Evolutionary conservation across 2,797 vertebrate species (phyloP).

Genomic region (Caiman crocodilus): DNA sequence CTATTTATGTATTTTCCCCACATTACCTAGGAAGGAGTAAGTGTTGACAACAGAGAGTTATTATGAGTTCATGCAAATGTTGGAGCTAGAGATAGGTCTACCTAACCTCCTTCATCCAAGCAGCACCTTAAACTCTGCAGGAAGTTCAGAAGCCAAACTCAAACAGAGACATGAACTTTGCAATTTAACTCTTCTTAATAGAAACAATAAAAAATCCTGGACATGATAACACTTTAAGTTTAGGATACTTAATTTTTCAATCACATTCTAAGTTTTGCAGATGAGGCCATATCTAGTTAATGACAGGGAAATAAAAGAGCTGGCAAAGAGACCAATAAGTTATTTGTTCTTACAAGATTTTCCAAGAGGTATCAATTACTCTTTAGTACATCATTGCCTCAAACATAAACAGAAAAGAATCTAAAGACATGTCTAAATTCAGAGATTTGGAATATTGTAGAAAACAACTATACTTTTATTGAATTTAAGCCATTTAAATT

Average conservation of each 20-base stretch:
- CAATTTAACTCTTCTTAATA: background rate
- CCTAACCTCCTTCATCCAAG: background rate
- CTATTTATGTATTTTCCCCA: background rate
- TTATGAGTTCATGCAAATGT: conserved; percentile 1
- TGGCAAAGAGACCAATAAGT: conserved; percentile 21
- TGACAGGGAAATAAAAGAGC: conserved; percentile 12
- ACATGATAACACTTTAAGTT: background rate
- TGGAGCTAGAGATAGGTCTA: background rate
- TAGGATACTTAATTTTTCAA: conserved; percentile 22
- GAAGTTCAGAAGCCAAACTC: background rate
- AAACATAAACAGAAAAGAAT: background rate
- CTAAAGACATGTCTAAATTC: background rate
- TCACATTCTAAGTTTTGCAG: conserved; percentile 10
- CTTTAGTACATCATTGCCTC: conserved; percentile 26
- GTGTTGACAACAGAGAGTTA: conserved; percentile 2
- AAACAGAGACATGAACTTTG: background rate
- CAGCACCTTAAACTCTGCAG: background rate
- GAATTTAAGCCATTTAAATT: conserved; percentile 72
- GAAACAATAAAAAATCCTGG: background rate
- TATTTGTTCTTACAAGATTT: conserved; percentile 35
- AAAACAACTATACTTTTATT: conserved; percentile 62
- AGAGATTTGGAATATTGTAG: background rate
- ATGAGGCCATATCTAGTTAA: background rate
- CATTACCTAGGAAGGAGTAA: background rate
- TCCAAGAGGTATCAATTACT: conserved; percentile 16